phyloP scores from a whole-genome alignment of 1,140 invertebrate species.

The Hylaeus volcanicus region DNA sequence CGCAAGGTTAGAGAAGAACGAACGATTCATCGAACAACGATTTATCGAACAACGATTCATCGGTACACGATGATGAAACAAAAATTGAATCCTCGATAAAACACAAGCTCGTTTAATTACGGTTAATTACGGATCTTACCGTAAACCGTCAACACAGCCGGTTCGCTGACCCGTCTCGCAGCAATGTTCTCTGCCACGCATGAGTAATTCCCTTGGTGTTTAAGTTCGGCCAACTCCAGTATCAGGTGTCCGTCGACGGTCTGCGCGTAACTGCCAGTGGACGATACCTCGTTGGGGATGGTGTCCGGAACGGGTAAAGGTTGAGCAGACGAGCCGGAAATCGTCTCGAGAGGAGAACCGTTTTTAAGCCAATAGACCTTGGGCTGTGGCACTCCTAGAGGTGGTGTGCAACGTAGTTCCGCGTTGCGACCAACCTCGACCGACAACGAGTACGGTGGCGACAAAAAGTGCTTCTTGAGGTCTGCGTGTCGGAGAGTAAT shows the following conservation, averaged over 20 bases:
- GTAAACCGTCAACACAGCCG: slow-evolving; percentile 94
- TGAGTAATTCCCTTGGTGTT: slow-evolving; percentile 93
- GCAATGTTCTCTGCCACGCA: slow-evolving; percentile 98
- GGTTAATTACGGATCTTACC: slow-evolving; percentile 84
- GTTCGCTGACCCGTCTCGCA: slow-evolving; percentile 90
- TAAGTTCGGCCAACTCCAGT: slow-evolving; percentile 88
- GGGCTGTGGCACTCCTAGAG: slow-evolving; percentile 91
- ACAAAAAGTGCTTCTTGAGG: slow-evolving; percentile 91
- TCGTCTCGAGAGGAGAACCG: slow-evolving; percentile 84
- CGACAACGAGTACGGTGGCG: slow-evolving; percentile 90
- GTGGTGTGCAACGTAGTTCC: slow-evolving; percentile 93
- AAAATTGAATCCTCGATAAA: too few relatives aligned
- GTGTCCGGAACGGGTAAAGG: slow-evolving; percentile 83
- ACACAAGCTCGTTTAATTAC: too few relatives aligned
- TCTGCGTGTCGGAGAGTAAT: slow-evolving; percentile 80
- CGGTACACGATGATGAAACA: too few relatives aligned
- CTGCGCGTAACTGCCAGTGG: slow-evolving; percentile 77
- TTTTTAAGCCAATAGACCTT: slow-evolving; percentile 91
- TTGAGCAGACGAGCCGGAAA: slow-evolving; percentile 82
- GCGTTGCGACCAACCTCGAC: slow-evolving; percentile 92
- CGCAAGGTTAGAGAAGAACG: neutral
- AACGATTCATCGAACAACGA: too few relatives aligned
- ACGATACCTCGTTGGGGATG: slow-evolving; percentile 87
- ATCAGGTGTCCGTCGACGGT: slow-evolving; percentile 90
- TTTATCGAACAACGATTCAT: too few relatives aligned